Evolutionary conservation across 1,140 invertebrate genomes (phyloP).

Genomic region (Arion vulgaris): DNA sequence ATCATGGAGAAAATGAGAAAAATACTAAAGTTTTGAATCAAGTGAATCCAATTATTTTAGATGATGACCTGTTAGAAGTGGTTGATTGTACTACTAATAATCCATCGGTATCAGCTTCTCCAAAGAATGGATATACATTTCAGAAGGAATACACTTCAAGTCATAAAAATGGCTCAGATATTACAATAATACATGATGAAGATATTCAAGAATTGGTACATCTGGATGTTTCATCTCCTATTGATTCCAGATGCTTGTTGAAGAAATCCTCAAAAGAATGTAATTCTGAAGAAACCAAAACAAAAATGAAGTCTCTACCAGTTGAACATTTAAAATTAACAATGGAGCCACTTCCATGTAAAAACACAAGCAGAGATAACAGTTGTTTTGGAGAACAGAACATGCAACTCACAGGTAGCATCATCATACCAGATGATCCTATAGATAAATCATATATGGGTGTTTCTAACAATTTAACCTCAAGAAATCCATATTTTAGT

Average conservation of each 20-base stretch:
- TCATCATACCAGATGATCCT: neutral
- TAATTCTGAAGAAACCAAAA: neutral
- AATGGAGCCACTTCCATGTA: neutral
- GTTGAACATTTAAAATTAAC: neutral
- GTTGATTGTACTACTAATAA: neutral
- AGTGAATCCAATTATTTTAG: neutral
- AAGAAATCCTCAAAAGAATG: neutral
- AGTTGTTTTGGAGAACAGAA: neutral
- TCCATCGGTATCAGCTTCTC: neutral
- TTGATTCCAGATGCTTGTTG: neutral
- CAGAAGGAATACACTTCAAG: neutral
- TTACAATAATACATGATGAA: too few relatives aligned
- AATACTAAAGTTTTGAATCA: neutral
- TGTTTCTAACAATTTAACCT: neutral
- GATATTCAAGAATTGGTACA: neutral
- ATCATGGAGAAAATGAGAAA: neutral
- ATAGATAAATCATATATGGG: neutral
- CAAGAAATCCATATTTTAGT: neutral
- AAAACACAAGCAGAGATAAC: neutral
- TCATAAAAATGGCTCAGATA: too few relatives aligned
- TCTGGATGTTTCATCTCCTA: neutral
- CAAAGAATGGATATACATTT: neutral
- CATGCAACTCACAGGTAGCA: too few relatives aligned
- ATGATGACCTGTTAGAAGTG: neutral
- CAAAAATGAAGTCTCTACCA: neutral